phyloP scores from a whole-genome alignment of 2,888 invertebrate species.

The Eupithecia dodoneata region DNA sequence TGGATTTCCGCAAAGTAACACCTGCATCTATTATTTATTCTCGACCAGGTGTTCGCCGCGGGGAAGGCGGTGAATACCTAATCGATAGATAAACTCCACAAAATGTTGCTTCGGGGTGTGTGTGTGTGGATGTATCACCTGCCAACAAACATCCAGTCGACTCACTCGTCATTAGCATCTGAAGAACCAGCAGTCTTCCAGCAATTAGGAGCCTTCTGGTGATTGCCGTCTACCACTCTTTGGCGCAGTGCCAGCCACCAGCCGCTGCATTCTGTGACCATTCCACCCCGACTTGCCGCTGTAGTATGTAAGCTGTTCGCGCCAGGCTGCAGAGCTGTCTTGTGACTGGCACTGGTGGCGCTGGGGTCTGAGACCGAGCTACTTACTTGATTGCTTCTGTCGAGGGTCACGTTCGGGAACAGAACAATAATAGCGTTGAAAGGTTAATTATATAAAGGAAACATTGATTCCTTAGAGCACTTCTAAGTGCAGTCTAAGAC shows the following conservation, averaged over 20 bases:
- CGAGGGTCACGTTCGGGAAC: not conserved
- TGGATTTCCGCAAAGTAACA: no score
- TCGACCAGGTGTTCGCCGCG: no score
- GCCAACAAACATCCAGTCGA: not conserved
- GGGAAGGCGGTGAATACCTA: no score
- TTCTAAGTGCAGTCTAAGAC: not conserved
- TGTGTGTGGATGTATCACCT: not conserved
- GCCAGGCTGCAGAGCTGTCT: not conserved
- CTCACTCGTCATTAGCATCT: not conserved
- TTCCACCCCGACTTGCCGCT: not conserved
- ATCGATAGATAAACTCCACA: not conserved
- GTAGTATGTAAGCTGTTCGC: not conserved
- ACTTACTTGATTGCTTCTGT: not conserved
- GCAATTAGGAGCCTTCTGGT: not conserved
- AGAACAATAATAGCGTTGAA: not conserved
- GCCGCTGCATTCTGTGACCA: not conserved
- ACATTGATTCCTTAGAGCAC: not conserved
- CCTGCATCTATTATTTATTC: no score
- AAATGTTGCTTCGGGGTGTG: not conserved
- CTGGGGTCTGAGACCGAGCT: not conserved
- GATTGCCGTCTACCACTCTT: not conserved
- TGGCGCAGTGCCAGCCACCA: not conserved
- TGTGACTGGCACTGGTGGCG: not conserved
- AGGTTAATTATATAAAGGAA: not conserved
- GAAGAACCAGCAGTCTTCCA: not conserved